A percentile compares a stretch with the other conserved stretches of the same genome.
Conservation (phyloP, 2,113 vertebrate species). For the Glaucidium brasilianum region DNA sequence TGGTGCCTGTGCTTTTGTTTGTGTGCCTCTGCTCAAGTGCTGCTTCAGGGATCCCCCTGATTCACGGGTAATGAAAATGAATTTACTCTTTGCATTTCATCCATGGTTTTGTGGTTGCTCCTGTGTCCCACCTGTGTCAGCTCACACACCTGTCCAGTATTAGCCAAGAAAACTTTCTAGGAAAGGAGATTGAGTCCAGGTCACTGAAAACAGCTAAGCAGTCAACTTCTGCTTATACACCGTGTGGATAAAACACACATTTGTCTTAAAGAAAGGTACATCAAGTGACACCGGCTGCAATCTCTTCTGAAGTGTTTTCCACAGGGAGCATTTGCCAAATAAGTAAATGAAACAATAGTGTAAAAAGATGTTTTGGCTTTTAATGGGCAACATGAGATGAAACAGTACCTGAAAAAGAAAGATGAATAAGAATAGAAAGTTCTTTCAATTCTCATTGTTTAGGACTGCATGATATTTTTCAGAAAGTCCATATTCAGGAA, state of each 20-base stretch:
- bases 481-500: background rate
- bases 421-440: background rate
- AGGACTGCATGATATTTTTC: background rate
- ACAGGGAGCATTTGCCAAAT: background rate
- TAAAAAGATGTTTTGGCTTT: background rate
- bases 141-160: background rate
- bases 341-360: background rate
- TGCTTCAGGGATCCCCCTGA: no score
- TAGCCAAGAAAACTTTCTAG: background rate
- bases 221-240: background rate
- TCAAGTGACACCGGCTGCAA: background rate
- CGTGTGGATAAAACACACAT: background rate
- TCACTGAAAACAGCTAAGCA: background rate
- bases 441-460: background rate
- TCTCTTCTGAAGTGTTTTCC: background rate
- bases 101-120: no score
- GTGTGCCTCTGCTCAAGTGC: no score
- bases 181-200: background rate
- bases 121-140: no score
- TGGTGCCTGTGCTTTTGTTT: no score
- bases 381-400: background rate
- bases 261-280: background rate
- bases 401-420: background rate
- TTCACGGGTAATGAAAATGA: no score
- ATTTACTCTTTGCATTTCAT: no score